These are phyloP conservation scores for Adoxophyes honmai DNA, from an alignment of 1,140 invertebrate genomes.

Conservation along the genomic window DNA sequence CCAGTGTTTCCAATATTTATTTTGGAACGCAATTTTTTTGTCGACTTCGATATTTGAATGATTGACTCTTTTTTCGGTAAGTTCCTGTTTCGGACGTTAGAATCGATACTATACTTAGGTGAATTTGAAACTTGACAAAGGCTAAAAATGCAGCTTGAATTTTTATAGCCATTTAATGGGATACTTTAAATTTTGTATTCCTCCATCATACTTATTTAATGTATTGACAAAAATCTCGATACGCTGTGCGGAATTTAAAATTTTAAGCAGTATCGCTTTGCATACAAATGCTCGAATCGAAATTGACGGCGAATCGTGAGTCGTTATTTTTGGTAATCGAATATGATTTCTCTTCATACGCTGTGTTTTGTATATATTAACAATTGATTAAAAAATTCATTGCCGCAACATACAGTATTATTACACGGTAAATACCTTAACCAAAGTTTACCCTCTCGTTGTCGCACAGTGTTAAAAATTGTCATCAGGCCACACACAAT, in stretches of 20 bases:
- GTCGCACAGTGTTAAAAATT: too few species aligned
- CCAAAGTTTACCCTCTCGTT: too few species aligned
- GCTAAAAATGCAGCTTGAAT: constrained; percentile 39
- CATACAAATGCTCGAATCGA: constrained; percentile 40
- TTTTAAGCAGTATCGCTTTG: constrained; percentile 27
- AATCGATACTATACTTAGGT: too few species aligned
- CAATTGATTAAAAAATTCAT: too few species aligned
- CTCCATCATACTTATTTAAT: constrained; percentile 31
- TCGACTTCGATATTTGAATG: too few species aligned
- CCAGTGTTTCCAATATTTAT: too few species aligned
- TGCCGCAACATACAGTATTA: too few species aligned
- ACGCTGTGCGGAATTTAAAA: constrained; percentile 50
- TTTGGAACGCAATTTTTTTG: too few species aligned
- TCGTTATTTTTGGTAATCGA: constrained; percentile 48
- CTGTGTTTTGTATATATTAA: not conserved
- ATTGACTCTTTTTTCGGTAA: too few species aligned
- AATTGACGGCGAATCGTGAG: constrained; percentile 23
- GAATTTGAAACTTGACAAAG: constrained; percentile 25
- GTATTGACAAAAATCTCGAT: constrained; percentile 62
- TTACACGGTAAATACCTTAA: too few species aligned
- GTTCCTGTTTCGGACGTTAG: too few species aligned
- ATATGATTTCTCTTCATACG: constrained; percentile 33
- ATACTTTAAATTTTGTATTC: constrained; percentile 49
- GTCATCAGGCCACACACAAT: not conserved
- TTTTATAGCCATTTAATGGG: constrained; percentile 38